Evolutionary conservation across 2,113 vertebrate species (phyloP).

Genomic region (Peromyscus californicus): DNA sequence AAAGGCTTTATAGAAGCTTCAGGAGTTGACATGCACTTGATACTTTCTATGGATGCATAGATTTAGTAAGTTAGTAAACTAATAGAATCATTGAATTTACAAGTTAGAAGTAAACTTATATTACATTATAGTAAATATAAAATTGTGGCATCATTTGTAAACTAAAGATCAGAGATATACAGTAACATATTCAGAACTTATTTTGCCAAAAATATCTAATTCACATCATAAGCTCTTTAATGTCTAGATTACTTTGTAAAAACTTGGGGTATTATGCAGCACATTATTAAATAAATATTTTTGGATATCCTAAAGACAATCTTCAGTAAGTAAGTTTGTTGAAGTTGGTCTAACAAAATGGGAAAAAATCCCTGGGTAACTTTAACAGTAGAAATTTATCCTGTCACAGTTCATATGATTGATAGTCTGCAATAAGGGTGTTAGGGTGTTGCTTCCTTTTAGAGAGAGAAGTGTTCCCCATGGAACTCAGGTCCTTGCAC

Average conservation of each 20-base stretch:
- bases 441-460: not conserved
- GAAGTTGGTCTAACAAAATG: not conserved
- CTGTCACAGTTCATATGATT: not conserved
- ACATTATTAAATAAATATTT: conserved; percentile 30
- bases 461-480: not conserved
- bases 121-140: not conserved
- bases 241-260: conserved; percentile 8
- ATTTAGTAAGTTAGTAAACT: conserved; percentile 27
- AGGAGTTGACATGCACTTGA: not conserved
- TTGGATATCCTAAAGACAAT: conserved; percentile 13
- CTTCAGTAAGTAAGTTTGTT: not conserved
- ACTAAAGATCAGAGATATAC: not conserved
- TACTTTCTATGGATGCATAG: conserved; percentile 4
- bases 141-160: conserved; percentile 32
- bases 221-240: conserved; percentile 18
- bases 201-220: conserved; percentile 36
- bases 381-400: not conserved
- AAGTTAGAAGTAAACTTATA: not conserved
- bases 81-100: not conserved
- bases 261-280: not conserved
- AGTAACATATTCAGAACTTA: not conserved
- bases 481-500: too few relatives aligned
- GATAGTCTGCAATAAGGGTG: not conserved
- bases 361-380: not conserved
- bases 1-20: conserved; percentile 12